phyloP scores from a whole-genome alignment of 2,888 invertebrate genomes.

The Sinotaia quadrata region DNA sequence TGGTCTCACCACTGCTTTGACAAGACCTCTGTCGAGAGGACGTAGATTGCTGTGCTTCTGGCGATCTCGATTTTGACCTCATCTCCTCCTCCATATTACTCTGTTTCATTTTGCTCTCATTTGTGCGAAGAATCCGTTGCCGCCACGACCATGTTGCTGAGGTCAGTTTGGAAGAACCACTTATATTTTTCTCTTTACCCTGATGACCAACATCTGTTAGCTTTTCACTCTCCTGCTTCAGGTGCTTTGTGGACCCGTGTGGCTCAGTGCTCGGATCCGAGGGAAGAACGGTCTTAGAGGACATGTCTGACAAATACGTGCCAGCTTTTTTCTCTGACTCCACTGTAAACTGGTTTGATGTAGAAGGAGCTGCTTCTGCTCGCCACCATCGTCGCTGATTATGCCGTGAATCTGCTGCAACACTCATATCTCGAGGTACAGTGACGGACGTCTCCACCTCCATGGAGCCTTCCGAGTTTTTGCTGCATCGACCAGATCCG shows the following conservation, averaged over 20 bases:
- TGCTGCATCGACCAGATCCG: background rate
- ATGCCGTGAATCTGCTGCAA: too few species aligned
- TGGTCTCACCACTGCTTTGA: background rate
- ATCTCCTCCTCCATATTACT: background rate
- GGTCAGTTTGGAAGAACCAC: background rate
- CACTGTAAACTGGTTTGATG: too few species aligned
- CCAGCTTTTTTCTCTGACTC: too few species aligned
- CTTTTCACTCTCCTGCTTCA: background rate
- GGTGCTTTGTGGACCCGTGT: too few species aligned
- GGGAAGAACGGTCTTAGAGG: too few species aligned
- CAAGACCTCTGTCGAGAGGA: background rate
- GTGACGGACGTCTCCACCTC: slow-evolving; percentile 3
- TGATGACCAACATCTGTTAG: slow-evolving; percentile 7
- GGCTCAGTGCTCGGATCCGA: too few species aligned
- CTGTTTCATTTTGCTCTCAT: background rate
- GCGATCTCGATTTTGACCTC: background rate
- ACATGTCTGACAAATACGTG: too few species aligned
- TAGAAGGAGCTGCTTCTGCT: too few species aligned
- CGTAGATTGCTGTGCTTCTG: background rate
- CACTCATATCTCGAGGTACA: background rate
- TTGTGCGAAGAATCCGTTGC: background rate
- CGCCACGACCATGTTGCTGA: slow-evolving; percentile 11
- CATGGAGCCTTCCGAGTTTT: background rate
- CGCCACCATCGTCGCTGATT: too few species aligned
- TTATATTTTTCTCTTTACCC: slow-evolving; percentile 1